A percentile compares a stretch with the other conserved stretches of the same genome.
phyloP scores from a whole-genome alignment of 2,797 vertebrate species.

The Semaprochilodus insignis region DNA sequence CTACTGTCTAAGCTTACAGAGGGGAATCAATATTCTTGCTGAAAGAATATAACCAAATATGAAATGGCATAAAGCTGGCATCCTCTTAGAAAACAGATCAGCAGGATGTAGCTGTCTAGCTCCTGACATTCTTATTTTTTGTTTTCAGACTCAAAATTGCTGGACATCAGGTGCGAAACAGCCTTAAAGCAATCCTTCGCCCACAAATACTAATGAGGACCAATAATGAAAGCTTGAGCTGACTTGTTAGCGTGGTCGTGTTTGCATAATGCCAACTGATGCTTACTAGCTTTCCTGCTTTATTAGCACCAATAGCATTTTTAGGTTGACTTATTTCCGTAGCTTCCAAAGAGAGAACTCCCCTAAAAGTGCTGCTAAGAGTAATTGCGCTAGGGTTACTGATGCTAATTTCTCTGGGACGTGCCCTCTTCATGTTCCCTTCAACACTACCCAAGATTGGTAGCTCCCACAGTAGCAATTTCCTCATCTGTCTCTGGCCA shows the following conservation, averaged over 20 bases:
- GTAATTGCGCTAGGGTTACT: background rate
- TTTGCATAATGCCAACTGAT: constrained; percentile 12
- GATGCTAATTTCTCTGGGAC: constrained; percentile 7
- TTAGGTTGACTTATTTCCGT: background rate
- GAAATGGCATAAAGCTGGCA: constrained; percentile 21
- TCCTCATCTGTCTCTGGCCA: background rate
- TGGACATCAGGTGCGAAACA: constrained; percentile 6
- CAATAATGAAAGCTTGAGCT: background rate
- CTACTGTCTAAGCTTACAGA: background rate
- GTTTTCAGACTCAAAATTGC: background rate
- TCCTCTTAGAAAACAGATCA: constrained; percentile 15
- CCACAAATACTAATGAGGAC: background rate
- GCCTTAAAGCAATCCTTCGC: background rate
- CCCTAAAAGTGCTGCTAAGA: background rate
- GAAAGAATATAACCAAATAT: constrained; percentile 49
- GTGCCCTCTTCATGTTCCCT: constrained; percentile 12
- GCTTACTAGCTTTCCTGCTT: constrained; percentile 1
- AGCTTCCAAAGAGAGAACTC: background rate
- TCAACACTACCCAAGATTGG: constrained; percentile 10
- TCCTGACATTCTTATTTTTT: background rate
- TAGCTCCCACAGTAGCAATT: background rate
- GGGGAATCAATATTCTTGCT: constrained; percentile 29
- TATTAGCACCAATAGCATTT: background rate
- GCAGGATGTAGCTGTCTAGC: constrained; percentile 8
- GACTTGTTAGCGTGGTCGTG: background rate